Evolutionary conservation across 2,888 invertebrate genomes (phyloP).

Genomic region (Cephus nigrinus): DNA sequence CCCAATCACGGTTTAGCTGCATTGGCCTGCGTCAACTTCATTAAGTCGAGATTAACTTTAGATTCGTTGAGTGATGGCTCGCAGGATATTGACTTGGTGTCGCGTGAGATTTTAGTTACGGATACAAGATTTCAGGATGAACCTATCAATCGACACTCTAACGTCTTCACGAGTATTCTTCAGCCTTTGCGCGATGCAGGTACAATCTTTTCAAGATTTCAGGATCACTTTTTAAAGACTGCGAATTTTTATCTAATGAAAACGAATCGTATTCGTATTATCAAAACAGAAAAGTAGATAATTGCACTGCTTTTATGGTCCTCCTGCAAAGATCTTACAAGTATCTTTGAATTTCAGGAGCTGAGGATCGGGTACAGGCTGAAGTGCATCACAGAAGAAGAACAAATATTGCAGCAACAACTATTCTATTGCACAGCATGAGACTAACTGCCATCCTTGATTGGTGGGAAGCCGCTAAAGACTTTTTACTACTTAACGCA

Average conservation of each 20-base stretch:
- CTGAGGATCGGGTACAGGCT: constrained; percentile 74
- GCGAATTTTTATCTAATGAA: not conserved
- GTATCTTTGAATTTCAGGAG: not conserved
- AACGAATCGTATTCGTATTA: not conserved
- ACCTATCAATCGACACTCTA: constrained; percentile 79
- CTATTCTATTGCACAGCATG: constrained; percentile 94
- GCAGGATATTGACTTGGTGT: constrained; percentile 92
- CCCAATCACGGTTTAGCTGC: constrained; percentile 71
- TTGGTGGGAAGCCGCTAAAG: constrained; percentile 88
- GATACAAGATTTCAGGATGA: constrained; percentile 79
- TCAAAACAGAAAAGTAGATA: not conserved
- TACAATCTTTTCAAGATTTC: constrained; percentile 45
- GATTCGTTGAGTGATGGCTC: constrained; percentile 90
- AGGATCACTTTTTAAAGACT: not conserved
- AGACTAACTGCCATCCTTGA: constrained; percentile 92
- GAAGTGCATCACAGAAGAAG: constrained; percentile 81
- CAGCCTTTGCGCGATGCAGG: constrained; percentile 76
- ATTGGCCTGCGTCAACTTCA: constrained; percentile 90
- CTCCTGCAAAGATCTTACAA: no score
- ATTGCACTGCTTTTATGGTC: not conserved
- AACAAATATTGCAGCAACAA: constrained; percentile 79
- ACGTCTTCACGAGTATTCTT: constrained; percentile 90
- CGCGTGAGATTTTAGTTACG: constrained; percentile 86
- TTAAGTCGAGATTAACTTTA: constrained; percentile 86
- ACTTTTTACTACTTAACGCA: constrained; percentile 76